Evolutionary conservation across 2,113 vertebrate genomes (phyloP).

Genomic region (Nycticebus coucang): DNA sequence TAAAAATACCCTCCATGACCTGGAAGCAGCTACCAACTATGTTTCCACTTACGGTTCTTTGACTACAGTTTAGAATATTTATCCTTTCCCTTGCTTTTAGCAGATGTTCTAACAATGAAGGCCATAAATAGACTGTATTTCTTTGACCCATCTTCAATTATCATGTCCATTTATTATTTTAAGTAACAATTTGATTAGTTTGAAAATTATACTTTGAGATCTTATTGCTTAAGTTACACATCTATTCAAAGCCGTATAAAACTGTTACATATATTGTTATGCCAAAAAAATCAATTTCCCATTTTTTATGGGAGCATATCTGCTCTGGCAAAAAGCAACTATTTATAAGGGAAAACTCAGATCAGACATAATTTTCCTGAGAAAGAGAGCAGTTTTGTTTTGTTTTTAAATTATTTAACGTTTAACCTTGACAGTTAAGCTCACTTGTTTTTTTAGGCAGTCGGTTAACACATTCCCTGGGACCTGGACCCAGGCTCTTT

Average conservation of each 20-base stretch:
- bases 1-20: not conserved
- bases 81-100: not conserved
- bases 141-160: not conserved
- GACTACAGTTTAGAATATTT: not conserved
- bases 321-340: not conserved
- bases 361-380: conserved; percentile 42
- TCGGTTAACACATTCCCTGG: not conserved
- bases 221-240: conserved; percentile 17
- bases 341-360: conserved; percentile 31
- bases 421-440: conserved; percentile 27
- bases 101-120: conserved; percentile 5
- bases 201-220: conserved; percentile 33
- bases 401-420: not conserved
- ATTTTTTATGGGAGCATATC: not conserved
- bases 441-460: not conserved
- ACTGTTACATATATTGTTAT: not conserved
- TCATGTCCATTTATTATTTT: conserved; percentile 4
- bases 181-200: conserved; percentile 52
- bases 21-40: not conserved
- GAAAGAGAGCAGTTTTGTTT: conserved; percentile 35
- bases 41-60: conserved; percentile 13
- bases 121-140: not conserved
- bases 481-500: not conserved
- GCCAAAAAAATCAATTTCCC: conserved; percentile 9
- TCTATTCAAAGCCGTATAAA: not conserved